These are phyloP conservation scores for Amblyraja radiata DNA, from an alignment of 2,797 vertebrate genomes.

Conservation along the genomic window DNA sequence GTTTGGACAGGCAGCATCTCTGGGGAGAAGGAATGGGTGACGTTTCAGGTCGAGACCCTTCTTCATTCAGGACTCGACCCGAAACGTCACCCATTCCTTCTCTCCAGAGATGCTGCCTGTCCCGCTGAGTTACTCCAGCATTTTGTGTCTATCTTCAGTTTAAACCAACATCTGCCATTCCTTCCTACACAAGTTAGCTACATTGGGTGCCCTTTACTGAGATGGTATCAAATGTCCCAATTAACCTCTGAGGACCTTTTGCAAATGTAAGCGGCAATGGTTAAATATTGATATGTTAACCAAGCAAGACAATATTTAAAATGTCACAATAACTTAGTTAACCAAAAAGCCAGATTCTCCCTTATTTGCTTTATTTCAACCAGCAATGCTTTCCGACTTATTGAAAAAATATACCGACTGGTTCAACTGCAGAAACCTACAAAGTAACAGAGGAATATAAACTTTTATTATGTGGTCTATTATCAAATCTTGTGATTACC, in stretches of 20 bases:
- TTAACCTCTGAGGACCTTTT: background rate
- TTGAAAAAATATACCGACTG: background rate
- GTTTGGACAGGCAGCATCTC: too few relatives aligned
- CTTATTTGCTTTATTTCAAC: background rate
- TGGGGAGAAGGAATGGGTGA: too few relatives aligned
- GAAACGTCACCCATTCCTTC: too few relatives aligned
- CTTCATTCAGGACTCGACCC: too few relatives aligned
- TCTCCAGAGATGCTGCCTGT: too few relatives aligned
- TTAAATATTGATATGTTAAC: background rate
- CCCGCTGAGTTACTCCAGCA: too few relatives aligned
- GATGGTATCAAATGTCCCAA: background rate
- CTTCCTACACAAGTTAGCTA: background rate
- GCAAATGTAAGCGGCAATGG: background rate
- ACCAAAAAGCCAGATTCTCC: background rate
- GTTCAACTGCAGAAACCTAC: background rate
- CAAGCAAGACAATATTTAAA: background rate
- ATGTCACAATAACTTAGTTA: background rate
- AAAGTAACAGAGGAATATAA: background rate
- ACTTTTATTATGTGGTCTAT: background rate
- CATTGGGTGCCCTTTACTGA: background rate
- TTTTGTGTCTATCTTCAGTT: too few relatives aligned
- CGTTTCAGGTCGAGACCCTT: too few relatives aligned
- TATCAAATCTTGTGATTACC: background rate
- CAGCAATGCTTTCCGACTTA: conserved; percentile 4
- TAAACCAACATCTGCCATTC: too few relatives aligned